Conservation (phyloP, 2,888 invertebrate species). For the Strigamia transsilvanica region DNA sequence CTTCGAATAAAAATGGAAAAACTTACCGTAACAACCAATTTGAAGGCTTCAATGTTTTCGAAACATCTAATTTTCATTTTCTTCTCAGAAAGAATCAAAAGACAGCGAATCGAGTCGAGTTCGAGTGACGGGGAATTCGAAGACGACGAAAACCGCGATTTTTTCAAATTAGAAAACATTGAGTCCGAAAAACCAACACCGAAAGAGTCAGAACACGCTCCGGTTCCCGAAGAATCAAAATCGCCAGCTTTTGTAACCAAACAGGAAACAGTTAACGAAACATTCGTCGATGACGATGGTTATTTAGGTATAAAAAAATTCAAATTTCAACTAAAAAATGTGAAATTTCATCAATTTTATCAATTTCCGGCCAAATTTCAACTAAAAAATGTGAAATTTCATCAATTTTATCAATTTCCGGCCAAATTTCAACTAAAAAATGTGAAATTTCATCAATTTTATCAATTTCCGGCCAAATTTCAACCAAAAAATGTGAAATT, state of each 20-base stretch:
- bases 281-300: conserved; percentile 8
- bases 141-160: not conserved
- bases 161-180: not conserved
- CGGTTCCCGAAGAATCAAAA: not conserved
- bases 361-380: no score
- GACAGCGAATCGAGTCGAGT: conserved; percentile 10
- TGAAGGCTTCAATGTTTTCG: not conserved
- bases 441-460: no score
- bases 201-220: not conserved
- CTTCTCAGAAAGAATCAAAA: not conserved
- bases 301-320: conserved; percentile 15
- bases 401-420: no score
- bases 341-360: no score
- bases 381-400: not conserved
- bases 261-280: conserved; percentile 18
- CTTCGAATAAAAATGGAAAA: not conserved
- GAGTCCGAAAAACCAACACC: not conserved
- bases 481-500: not conserved
- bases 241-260: not conserved
- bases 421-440: not conserved
- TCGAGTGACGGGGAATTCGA: not conserved
- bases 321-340: not conserved
- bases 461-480: no score
- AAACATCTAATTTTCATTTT: not conserved
- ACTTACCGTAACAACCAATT: not conserved